Conservation (phyloP, 2,113 vertebrate genomes). For the Burhinus oedicnemus region DNA sequence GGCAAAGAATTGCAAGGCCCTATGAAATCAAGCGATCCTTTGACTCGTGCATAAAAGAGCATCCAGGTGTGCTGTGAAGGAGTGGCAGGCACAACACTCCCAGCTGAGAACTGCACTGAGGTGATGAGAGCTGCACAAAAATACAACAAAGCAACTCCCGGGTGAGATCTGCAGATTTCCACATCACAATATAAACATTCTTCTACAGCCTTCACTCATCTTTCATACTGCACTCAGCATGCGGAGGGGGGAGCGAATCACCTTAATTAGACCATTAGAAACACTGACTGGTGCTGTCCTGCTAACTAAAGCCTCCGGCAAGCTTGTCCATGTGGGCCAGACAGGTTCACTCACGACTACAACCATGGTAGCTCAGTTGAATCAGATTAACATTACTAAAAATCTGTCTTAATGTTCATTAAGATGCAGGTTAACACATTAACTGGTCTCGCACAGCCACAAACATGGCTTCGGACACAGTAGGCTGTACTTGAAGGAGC, state of each 20-base stretch:
- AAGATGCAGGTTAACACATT: slow-evolving; percentile 13
- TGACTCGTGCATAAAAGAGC: not conserved
- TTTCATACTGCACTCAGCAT: not conserved
- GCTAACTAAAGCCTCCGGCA: slow-evolving; percentile 7
- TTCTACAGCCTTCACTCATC: not conserved
- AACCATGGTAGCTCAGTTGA: not conserved
- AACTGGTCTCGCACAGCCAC: not conserved
- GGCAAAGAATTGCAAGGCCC: slow-evolving; percentile 5
- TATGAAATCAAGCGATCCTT: not conserved
- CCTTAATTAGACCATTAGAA: not conserved
- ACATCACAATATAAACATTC: slow-evolving; percentile 26
- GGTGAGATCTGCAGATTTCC: not conserved
- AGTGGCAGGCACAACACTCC: slow-evolving; percentile 33
- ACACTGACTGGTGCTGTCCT: not conserved
- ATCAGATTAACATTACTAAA: slow-evolving; percentile 31
- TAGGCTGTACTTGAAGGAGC: not conserved
- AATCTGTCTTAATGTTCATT: not conserved
- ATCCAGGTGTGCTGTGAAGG: slow-evolving; percentile 19
- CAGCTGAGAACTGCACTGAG: not conserved
- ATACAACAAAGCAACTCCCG: not conserved
- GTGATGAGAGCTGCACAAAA: slow-evolving; percentile 11
- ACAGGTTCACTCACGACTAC: slow-evolving; percentile 5
- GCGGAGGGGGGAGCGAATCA: not conserved
- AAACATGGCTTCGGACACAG: not conserved
- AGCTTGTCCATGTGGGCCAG: not conserved